A percentile compares a stretch with the other conserved stretches of the same genome.
Conservation (phyloP, 2,888 invertebrate species). For the Sycophila texana region DNA sequence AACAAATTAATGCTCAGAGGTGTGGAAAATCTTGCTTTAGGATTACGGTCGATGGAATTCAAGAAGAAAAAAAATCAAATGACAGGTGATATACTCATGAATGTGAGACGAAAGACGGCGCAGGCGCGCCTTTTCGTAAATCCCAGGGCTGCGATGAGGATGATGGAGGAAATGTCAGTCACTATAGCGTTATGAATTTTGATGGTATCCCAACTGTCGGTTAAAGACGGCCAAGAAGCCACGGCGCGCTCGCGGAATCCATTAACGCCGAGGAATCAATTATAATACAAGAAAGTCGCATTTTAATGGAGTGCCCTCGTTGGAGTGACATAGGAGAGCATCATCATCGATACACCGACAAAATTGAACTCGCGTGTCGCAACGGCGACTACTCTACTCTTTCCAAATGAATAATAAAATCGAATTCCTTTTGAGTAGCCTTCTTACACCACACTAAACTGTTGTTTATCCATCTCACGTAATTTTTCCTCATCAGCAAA, state of each 20-base stretch:
- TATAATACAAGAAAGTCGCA: slow-evolving; percentile 30
- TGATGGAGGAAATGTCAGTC: slow-evolving; percentile 36
- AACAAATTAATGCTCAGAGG: no score
- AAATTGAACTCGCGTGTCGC: slow-evolving; percentile 10
- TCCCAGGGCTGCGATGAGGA: not conserved
- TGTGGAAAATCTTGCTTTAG: no score
- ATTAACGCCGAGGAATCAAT: slow-evolving; percentile 24
- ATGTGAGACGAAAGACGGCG: slow-evolving; percentile 16
- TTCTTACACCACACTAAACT: no score
- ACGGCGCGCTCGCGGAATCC: not conserved
- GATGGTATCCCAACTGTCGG: slow-evolving; percentile 19
- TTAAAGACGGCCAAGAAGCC: not conserved
- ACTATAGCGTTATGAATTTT: slow-evolving; percentile 27
- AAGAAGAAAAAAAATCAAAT: not conserved
- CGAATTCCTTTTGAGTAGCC: not conserved
- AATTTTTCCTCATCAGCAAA: not conserved
- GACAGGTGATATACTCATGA: slow-evolving; percentile 13
- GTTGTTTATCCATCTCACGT: not conserved
- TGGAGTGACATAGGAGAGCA: not conserved
- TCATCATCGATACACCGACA: slow-evolving; percentile 8
- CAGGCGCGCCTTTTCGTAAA: not conserved
- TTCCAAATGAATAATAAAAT: not conserved
- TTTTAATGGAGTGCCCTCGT: slow-evolving; percentile 23
- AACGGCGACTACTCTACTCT: not conserved
- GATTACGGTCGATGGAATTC: no score